phyloP scores from a whole-genome alignment of 1,140 invertebrate species.

The Nasonia vitripennis region DNA sequence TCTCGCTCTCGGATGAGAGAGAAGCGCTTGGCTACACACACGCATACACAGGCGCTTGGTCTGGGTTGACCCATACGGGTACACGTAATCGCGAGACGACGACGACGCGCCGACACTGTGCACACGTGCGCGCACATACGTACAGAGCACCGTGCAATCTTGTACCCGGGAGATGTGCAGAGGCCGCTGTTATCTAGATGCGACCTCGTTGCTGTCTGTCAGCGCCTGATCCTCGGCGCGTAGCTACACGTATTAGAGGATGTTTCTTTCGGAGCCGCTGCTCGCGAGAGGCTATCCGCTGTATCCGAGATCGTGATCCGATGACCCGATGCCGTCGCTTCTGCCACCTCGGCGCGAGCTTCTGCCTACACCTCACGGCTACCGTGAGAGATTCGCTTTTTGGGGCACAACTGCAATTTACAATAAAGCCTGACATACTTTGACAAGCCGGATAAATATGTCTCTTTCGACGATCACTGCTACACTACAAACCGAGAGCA shows the following conservation, averaged over 20 bases:
- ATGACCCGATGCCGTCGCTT: neutral
- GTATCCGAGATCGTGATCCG: neutral
- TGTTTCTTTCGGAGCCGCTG: neutral
- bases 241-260: constrained; percentile 1
- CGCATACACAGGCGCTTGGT: neutral
- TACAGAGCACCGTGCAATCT: neutral
- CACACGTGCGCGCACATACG: neutral
- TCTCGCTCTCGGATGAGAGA: constrained; percentile 14
- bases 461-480: neutral
- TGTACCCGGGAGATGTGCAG: neutral
- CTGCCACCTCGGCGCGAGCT: neutral
- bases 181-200: neutral
- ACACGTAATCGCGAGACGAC: neutral
- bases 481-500: neutral
- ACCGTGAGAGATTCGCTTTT: too few relatives aligned
- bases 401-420: too few relatives aligned
- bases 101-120: neutral
- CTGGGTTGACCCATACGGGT: neutral
- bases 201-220: constrained; percentile 2
- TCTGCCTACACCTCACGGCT: neutral
- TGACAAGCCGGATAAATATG: too few relatives aligned
- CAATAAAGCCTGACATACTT: too few relatives aligned
- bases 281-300: neutral
- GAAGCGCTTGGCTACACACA: too few relatives aligned
- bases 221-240: neutral